Evolutionary conservation across 2,113 vertebrate species (phyloP).

Genomic region (Nipponia nippon): DNA sequence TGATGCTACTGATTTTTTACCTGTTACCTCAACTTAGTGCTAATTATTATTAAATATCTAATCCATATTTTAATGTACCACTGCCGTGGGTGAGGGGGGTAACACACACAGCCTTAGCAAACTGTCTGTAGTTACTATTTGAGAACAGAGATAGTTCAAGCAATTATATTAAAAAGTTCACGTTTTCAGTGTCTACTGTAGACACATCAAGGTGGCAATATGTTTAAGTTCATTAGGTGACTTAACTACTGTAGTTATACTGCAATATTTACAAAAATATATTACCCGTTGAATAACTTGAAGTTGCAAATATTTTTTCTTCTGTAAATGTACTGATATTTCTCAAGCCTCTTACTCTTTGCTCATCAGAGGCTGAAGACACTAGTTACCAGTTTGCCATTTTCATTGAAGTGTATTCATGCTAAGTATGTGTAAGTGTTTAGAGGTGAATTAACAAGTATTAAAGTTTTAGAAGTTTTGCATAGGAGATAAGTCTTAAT

Average conservation of each 20-base stretch:
- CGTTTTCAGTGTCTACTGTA: not conserved
- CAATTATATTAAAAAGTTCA: not conserved
- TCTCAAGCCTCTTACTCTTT: not conserved
- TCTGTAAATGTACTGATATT: not conserved
- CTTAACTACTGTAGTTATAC: not conserved
- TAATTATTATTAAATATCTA: not conserved
- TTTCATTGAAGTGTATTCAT: not conserved
- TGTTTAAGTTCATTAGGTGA: not conserved
- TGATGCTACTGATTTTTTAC: not conserved
- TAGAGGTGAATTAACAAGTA: not conserved
- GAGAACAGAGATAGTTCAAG: not conserved
- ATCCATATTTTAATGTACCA: not conserved
- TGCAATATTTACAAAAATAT: not conserved
- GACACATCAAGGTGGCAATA: not conserved
- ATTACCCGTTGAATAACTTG: not conserved
- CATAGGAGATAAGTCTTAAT: not conserved
- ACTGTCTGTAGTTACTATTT: not conserved
- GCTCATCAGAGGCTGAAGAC: not conserved
- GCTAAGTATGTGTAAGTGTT: not conserved
- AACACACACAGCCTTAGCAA: not conserved
- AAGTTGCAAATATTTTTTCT: not conserved
- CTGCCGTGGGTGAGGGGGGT: not conserved
- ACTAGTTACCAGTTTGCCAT: not conserved
- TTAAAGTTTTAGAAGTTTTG: constrained; percentile 23
- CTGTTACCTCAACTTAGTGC: not conserved